Base-by-base conservation (phyloP, 2,113 vertebrate genomes). In the Chionis minor region DNA sequence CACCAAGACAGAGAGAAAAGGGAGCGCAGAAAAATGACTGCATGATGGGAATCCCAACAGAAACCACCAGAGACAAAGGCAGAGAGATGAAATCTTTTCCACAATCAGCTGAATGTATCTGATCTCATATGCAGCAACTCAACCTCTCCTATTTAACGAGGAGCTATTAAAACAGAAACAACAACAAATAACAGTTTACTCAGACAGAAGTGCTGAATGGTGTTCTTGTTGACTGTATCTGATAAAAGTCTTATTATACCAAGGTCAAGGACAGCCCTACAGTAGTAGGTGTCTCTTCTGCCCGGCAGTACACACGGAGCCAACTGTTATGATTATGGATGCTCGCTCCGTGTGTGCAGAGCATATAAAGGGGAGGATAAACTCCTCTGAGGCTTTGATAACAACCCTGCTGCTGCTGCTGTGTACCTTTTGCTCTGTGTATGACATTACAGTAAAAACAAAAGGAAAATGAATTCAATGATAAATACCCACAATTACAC, bases 1-100 rank as follows among this genome's bases (percentile, higher is more conserved):
- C 62, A 69, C 86, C 81, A 84, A 74, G 95, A 86, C 45, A 86
- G 92, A 80, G 89, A 49, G 92, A 89, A 93, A 94, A 93, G 22
- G 49, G 81, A 63, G 84, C 26, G 38, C 63, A 56, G 81, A n/a
- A 86, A 86, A 91, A 86, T 18, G 56, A 62, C 81, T 86, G 89
- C 90, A 86, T 75, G 81, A 81, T 65, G 87, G 96, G 90, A 93
- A 92, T 94, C 77, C 92, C 90, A 92, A 61, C 78, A 90, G 96
- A 72, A 97, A 71, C 44, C 94, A 83, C 62, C 13, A 2, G 10
- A 80, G 62, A 86, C 89, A 71, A 74, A 91, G 86, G 72, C 3
- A 0, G 71, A 47, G 88, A 59, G n/a, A 30, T 0, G 42, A 82
- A 70, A 80, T 71, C 71, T 88, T 78, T 62, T 18, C 20, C 40